Conservation (phyloP, 2,113 vertebrate species). For the Odontophorus gujanensis region DNA sequence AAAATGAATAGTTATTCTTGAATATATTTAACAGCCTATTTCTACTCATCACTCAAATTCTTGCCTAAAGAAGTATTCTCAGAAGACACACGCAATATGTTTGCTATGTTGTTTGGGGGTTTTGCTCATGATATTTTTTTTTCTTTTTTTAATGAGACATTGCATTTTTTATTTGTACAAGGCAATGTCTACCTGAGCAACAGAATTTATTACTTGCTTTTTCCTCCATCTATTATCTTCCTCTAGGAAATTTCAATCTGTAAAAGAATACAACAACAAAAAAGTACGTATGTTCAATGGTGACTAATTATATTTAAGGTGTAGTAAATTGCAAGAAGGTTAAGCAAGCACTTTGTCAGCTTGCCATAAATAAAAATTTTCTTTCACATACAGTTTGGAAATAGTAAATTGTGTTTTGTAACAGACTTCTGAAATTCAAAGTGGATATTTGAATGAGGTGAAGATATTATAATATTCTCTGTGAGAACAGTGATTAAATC, state of each 20-base stretch:
- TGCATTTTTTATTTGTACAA: not conserved
- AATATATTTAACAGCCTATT: not conserved
- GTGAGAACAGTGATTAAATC: not conserved
- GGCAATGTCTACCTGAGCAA: not conserved
- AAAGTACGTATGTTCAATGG: not conserved
- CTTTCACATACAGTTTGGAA: not conserved
- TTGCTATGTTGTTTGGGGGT: not conserved
- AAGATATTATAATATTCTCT: not conserved
- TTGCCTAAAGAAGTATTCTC: not conserved
- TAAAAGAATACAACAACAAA: not conserved
- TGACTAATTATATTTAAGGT: not conserved
- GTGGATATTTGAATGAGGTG: not conserved
- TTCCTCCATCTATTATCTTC: not conserved
- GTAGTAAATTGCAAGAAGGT: not conserved
- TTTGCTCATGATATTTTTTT: not conserved
- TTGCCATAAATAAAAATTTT: not conserved
- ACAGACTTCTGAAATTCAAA: not conserved
- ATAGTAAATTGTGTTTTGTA: not conserved
- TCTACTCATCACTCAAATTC: not conserved
- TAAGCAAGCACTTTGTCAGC: not conserved
- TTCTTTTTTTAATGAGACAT: not conserved
- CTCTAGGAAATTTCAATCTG: not conserved
- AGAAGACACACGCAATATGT: not conserved
- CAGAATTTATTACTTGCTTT: fast-evolving
- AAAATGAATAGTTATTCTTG: not conserved